Base-by-base conservation (phyloP, 2,888 invertebrate genomes). In the Hymenopus coronatus region DNA sequence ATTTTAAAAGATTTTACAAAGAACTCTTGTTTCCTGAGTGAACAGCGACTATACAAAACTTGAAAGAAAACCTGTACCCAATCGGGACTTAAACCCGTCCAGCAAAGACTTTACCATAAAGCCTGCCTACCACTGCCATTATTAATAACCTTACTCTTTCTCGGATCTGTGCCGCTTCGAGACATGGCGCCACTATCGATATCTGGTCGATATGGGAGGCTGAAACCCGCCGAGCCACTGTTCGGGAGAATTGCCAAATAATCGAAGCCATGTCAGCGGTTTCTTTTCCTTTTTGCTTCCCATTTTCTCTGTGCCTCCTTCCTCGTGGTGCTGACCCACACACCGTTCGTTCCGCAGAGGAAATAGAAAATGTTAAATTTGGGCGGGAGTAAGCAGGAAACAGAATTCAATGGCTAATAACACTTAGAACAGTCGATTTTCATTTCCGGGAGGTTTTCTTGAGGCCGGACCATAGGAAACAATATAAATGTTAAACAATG, bases 191-290 rank as follows among this genome's bases (percentile, higher is more conserved):
- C 54, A 20, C 54, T 20, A 70, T 70, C 54, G 54, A 70, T 70
- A 15, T 15, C 15, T 70, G 25, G 54, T 70, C 54, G 54, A 70
- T 70, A 70, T 70, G 25, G 54, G 54, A 70, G 20, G 54, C 20
- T 70, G 54, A n/a, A 28, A 86, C 27, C 30, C 70, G 85, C 46
- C 70, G 28, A 70, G 20, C 40, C 28, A 14, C n/a, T 27, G 33
- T 28, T 81, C 20, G 81, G 14, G 81, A 86, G 28, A 86, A 28
- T 81, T 86, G 70, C 86, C 86, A 86, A 81, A 86, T 81, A 86
- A 86, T 86, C 81, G 86, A 86, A 86, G 70, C 28, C 28, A 70
- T n/a, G 86, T 86, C 30, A 86, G 85, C 46, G 28, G 12, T 46
- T 46, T 54, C 33, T 20, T 85, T 84, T 25, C 15, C 8, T 20